These are phyloP conservation scores for Ferdinandea cuprea DNA, from an alignment of 2,888 invertebrate species.

Conservation along the genomic window DNA sequence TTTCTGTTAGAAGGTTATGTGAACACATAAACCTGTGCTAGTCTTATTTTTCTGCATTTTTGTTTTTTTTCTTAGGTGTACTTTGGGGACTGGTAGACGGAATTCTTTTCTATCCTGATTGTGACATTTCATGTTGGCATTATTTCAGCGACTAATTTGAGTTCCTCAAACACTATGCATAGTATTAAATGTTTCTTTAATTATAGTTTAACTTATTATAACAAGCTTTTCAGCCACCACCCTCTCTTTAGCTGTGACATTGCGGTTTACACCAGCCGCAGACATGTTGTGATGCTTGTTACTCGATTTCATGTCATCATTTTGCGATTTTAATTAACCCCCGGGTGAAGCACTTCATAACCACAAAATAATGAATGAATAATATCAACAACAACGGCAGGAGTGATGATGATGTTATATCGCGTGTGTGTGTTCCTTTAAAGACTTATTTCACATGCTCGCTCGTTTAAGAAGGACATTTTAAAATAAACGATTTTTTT, in stretches of 20 bases:
- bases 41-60: slow-evolving; percentile 28
- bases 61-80: neutral
- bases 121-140: neutral
- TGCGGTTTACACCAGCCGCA: slow-evolving; percentile 18
- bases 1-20: slow-evolving; percentile 52
- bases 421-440: neutral
- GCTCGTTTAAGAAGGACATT: no score
- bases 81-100: slow-evolving; percentile 40
- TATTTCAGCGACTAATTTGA: no score
- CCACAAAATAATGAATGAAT: slow-evolving; percentile 64
- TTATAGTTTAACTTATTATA: no score
- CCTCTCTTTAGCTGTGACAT: slow-evolving; percentile 1
- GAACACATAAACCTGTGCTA: slow-evolving; percentile 53
- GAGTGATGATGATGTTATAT: neutral
- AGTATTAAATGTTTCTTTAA: no score
- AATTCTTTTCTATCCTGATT: slow-evolving; percentile 7
- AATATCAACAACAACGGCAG: slow-evolving; percentile 39
- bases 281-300: slow-evolving; percentile 23
- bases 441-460: no score
- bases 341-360: slow-evolving; percentile 45
- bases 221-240: neutral
- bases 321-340: slow-evolving; percentile 62
- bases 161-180: no score
- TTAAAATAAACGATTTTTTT: no score
- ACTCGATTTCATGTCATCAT: slow-evolving; percentile 25